Base-by-base conservation (phyloP, 2,797 vertebrate genomes). In the Benthosema pterotum region DNA sequence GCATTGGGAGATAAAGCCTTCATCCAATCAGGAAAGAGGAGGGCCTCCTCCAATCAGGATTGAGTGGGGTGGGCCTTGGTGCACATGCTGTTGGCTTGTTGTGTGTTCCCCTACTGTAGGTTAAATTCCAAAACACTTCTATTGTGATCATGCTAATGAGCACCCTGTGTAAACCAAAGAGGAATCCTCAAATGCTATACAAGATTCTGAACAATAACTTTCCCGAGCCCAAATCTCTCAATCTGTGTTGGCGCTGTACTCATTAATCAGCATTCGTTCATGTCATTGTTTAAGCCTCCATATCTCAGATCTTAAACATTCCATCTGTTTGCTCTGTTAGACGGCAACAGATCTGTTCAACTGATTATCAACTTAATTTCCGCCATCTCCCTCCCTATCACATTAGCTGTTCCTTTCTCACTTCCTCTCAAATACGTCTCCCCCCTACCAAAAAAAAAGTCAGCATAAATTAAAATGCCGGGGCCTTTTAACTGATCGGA, bases 381-480 rank as follows among this genome's bases (percentile, higher is more conserved):
- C n/a, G 18, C 4, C 65, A 68, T 50, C 47, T 2, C 38, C 28
- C 25, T 58, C n/a, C n/a, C 22, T 25, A 64, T 79, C 73, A 47
- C 7, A 42, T 18, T 13, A n/a, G 52, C 57, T 67, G 15, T 6
- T n/a, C 52, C 51, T 43, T 1, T 42, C 47, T 57, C 47, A 11
- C 53, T 58, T 52, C 53, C 25, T 69, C 60, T 14, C 56, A 58
- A 65, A 74, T 57, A 61, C 9, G 32, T 8, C 32, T 9, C 32
- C 7, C 28, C 53, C 46, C 57, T 42, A 42, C 42, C 42, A 76
- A 72, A 71, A 14, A 66, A 88, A 87, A 89, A 85, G 87, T 82
- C 86, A 83, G 69, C 58, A 64, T 52, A 12, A 48, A 86, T 89
- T 87, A 61, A 71, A 68, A 87, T 83, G 80, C 75, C 64, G 59